Percentiles rank a stretch among this genome's conserved stretches.
Evolutionary conservation across 2,797 vertebrate genomes (phyloP).

Genomic region (Pseudomugil tenellus): DNA sequence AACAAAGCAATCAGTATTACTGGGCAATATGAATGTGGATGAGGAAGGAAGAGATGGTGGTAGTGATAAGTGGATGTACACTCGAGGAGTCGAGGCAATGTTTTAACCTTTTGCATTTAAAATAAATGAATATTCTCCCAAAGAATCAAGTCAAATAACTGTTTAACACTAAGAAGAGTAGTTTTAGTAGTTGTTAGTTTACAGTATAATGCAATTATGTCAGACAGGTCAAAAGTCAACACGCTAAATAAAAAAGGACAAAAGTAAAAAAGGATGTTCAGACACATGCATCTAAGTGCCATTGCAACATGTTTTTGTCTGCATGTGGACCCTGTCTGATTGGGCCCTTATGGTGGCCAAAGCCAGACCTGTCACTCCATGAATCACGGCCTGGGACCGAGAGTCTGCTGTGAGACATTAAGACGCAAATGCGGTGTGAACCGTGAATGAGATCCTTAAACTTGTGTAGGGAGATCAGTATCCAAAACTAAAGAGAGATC

Average conservation of each 20-base stretch:
- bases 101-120: constrained; percentile 1
- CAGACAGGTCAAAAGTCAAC: constrained; percentile 8
- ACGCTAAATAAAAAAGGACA: constrained; percentile 2
- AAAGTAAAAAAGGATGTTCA: constrained; percentile 5
- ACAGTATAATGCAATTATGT: constrained; percentile 16
- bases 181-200: no score
- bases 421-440: constrained; percentile 82
- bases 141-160: no score
- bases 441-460: constrained; percentile 83
- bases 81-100: neutral
- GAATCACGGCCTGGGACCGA: constrained; percentile 78
- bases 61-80: neutral
- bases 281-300: constrained; percentile 20
- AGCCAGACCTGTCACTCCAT: constrained; percentile 81
- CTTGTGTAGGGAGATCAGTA: constrained; percentile 76
- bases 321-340: constrained; percentile 58
- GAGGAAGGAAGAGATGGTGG: no score
- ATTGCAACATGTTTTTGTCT: constrained; percentile 55
- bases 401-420: constrained; percentile 83
- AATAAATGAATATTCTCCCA: constrained; percentile 5
- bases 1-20: constrained; percentile 12
- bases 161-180: no score
- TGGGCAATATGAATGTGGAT: neutral
- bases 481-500: constrained; percentile 80
- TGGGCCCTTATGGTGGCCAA: constrained; percentile 73